Evolutionary conservation across 2,888 invertebrate species (phyloP).

Genomic region (Marasmarcha lunaedactyla): DNA sequence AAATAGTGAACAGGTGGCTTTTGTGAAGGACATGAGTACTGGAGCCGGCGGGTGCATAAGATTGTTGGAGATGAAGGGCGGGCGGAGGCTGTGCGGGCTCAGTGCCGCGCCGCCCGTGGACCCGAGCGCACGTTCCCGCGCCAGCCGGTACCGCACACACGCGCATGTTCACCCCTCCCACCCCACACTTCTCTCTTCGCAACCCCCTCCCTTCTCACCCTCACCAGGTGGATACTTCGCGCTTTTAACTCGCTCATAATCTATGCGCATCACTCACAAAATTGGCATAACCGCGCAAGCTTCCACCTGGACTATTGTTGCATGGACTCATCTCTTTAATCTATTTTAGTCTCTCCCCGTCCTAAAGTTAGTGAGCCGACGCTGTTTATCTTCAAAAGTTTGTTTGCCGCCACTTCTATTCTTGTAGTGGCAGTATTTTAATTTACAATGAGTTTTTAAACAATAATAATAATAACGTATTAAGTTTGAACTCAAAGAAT

Average conservation of each 20-base stretch:
- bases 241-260: constrained; percentile 26
- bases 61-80: neutral
- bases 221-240: constrained; percentile 40
- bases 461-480: no score
- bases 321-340: neutral
- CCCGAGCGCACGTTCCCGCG: constrained; percentile 58
- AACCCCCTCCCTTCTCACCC: constrained; percentile 11
- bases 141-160: constrained; percentile 58
- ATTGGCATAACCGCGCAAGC: constrained; percentile 13
- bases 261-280: constrained; percentile 13
- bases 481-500: no score
- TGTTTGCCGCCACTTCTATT: neutral
- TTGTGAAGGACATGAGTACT: neutral
- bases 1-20: neutral
- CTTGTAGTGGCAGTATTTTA: neutral
- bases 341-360: neutral
- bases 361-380: neutral
- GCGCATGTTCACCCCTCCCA: constrained; percentile 28
- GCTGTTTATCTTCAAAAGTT: neutral
- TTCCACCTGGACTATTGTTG: neutral
- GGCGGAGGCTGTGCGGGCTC: constrained; percentile 33
- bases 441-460: no score
- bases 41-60: neutral
- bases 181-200: constrained; percentile 11
- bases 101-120: constrained; percentile 58